phyloP scores from a whole-genome alignment of 2,888 invertebrate genomes.

The Dryocosmus kuriphilus region DNA sequence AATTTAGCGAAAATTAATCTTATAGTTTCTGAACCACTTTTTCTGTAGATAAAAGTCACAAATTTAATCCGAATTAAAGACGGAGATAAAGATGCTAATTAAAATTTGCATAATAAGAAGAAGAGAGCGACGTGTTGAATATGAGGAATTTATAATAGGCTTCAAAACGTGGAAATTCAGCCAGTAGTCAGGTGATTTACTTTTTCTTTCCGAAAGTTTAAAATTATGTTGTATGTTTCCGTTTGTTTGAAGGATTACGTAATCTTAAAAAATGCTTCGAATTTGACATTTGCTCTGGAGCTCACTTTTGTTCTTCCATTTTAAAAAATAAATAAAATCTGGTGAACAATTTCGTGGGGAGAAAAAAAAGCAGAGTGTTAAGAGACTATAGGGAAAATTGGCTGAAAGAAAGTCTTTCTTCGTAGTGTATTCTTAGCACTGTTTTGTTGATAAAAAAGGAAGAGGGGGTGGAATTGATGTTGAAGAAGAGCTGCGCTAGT shows the following conservation, averaged over 20 bases:
- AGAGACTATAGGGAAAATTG: neutral
- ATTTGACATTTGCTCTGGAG: too few species aligned
- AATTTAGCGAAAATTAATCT: neutral
- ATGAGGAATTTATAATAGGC: neutral
- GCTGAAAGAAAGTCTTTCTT: slow-evolving; percentile 62
- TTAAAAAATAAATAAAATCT: neutral
- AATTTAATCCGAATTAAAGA: neutral
- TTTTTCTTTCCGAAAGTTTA: neutral
- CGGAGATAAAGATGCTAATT: slow-evolving; percentile 14
- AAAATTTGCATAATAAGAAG: slow-evolving; percentile 10
- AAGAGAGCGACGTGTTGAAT: neutral
- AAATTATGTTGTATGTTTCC: neutral
- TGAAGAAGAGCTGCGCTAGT: slow-evolving; percentile 60
- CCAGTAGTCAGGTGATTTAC: neutral
- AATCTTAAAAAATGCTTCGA: too few species aligned
- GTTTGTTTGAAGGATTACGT: neutral
- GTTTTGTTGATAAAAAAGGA: slow-evolving; percentile 59
- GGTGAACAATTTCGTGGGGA: neutral
- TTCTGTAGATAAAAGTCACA: neutral
- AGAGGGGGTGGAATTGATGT: slow-evolving; percentile 65
- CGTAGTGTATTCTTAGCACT: slow-evolving; percentile 68
- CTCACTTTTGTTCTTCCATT: too few species aligned
- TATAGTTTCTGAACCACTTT: neutral
- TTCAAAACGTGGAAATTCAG: neutral
- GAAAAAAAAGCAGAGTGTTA: neutral